Base-by-base conservation (phyloP, 2,113 vertebrate species). In the Parotia lawesii region DNA sequence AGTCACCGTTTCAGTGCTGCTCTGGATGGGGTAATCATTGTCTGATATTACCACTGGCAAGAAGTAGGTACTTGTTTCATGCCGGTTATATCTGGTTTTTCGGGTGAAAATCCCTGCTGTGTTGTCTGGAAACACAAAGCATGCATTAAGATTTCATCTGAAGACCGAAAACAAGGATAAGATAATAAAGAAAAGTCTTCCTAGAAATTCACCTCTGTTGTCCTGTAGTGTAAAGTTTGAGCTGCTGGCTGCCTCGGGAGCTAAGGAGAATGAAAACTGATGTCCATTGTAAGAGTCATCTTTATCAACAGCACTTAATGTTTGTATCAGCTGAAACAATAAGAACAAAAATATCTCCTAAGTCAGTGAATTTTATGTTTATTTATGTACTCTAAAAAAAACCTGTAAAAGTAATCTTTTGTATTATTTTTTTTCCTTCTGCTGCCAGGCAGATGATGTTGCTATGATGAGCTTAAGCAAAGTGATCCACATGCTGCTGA, bases 221-320 rank as follows among this genome's bases (percentile, higher is more conserved):
- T 99, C 99, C 11, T 97, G 98, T 69, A 99, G 97, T 5, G 98
- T 99, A 94, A 99, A 99, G 97, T 99, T 99, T 9, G 99, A 98
- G 90, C 98, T 98, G 88, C 97, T 97, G 33, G 96, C 98, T 90
- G 98, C 97, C 80, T 99, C 99, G 0, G 98, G 98, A 25, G 99
- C 98, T 91, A 99, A 95, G 54, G 97, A 98, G 97, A 99, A 99
- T 58, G 98, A 98, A 96, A 99, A 99, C 6, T 98, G 98, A 92
- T 99, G 99, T 76, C 99, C 99, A 19, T 96, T 98, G 47, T 98
- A 96, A 29, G 99, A 98, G 76, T 99, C 98, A 10, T 99, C 99
- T 24, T 98, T 98, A 91, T 99, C 99, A 25, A 98, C 94, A 42
- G 99, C 99, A 58, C 98, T 98, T n/a, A 99, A 97, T 4, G 98